phyloP scores from a whole-genome alignment of 2,113 vertebrate species.

The Emberiza fucata region DNA sequence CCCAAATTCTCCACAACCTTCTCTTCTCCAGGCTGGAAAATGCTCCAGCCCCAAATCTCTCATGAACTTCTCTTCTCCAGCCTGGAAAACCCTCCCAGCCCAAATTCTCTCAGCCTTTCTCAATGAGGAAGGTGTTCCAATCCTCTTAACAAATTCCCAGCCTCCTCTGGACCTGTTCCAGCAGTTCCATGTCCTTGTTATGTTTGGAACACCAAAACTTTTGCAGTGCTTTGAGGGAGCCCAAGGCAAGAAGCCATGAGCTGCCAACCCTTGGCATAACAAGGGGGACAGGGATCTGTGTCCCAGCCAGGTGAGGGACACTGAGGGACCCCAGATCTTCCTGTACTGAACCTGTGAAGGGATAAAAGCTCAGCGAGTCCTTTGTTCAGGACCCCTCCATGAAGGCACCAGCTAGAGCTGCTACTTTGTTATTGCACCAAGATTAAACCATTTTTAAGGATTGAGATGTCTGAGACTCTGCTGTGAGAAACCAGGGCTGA shows the following conservation, averaged over 20 bases:
- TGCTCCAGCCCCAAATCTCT: background rate
- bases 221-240: background rate
- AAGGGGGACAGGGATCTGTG: background rate
- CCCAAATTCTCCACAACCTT: background rate
- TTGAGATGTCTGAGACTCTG: background rate
- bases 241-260: background rate
- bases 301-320: background rate
- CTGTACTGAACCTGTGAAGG: background rate
- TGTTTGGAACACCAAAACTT: background rate
- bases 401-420: background rate
- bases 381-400: background rate
- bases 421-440: background rate
- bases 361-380: background rate
- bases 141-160: background rate
- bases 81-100: no score
- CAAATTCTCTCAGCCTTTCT: background rate
- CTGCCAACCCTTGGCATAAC: background rate
- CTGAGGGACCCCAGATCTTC: background rate
- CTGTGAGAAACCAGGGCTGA: background rate
- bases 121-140: background rate
- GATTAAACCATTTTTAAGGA: background rate
- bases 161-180: background rate
- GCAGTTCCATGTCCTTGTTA: background rate
- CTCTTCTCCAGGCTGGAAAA: no score
- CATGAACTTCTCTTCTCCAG: no score